Evolutionary conservation across 2,113 vertebrate species (phyloP).

Genomic region (Melanostigma gelatinosum): DNA sequence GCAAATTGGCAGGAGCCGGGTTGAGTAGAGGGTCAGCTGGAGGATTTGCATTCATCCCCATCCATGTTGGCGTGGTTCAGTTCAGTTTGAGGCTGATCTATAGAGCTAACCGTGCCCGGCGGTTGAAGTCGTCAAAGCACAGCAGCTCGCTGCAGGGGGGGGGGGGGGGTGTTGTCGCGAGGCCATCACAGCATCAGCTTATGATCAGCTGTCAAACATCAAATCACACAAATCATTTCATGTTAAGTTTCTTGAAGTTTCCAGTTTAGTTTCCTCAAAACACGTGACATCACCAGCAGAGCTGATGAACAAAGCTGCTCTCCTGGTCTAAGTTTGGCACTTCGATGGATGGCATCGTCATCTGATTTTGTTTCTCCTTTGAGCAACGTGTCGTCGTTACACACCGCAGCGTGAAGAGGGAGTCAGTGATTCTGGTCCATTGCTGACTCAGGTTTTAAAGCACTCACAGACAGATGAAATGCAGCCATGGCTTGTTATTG

Average conservation of each 20-base stretch:
- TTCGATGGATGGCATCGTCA: neutral
- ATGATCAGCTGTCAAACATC: neutral
- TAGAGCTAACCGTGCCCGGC: neutral
- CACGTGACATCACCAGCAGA: neutral
- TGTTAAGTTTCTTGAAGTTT: neutral
- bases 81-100: neutral
- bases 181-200: neutral
- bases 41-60: constrained; percentile 36
- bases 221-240: too few species aligned
- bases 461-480: constrained; percentile 4
- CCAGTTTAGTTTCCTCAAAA: neutral
- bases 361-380: constrained; percentile 13
- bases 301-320: constrained; percentile 4
- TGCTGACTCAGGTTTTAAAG: constrained; percentile 19
- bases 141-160: neutral
- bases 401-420: neutral
- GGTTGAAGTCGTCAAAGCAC: neutral
- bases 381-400: neutral
- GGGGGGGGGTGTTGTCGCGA: neutral
- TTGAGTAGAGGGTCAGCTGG: constrained; percentile 54
- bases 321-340: neutral
- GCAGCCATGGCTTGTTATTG: constrained; percentile 7
- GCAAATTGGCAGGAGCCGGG: constrained; percentile 30
- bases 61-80: neutral
- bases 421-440: neutral